phyloP scores from a whole-genome alignment of 64 coral and sea anemone genomes.

The Orbicella faveolata region DNA sequence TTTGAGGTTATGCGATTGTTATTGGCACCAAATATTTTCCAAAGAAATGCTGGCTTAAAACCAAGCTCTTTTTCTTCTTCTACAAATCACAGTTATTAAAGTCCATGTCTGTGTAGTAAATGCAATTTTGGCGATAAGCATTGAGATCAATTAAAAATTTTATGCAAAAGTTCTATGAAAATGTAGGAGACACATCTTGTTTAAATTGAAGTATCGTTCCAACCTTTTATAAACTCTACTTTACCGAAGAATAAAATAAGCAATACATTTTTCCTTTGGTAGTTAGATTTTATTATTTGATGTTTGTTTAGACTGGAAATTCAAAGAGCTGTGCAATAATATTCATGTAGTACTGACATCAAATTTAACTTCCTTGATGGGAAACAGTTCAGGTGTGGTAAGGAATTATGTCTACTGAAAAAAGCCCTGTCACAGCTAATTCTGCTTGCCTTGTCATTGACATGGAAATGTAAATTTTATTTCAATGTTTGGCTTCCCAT shows the following conservation, averaged over 20 bases:
- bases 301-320: background rate
- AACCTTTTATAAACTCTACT: background rate
- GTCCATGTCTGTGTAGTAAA: background rate
- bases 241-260: slow-evolving; percentile 8
- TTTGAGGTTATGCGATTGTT: slow-evolving; percentile 30
- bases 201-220: background rate
- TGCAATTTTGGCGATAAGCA: background rate
- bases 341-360: background rate
- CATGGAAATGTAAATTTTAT: slow-evolving; percentile 21
- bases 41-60: background rate
- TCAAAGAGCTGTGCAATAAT: background rate
- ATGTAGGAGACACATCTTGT: background rate
- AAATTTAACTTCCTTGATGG: slow-evolving; percentile 32
- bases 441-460: slow-evolving; percentile 13
- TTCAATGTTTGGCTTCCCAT: slow-evolving; percentile 13
- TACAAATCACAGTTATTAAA: slow-evolving; percentile 1
- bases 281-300: background rate
- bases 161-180: slow-evolving; percentile 11
- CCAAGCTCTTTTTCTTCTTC: slow-evolving; percentile 1
- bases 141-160: background rate
- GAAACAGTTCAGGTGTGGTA: slow-evolving; percentile 34
- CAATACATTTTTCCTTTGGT: background rate
- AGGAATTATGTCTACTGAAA: slow-evolving; percentile 22
- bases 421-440: slow-evolving; percentile 16
- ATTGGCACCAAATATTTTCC: background rate